phyloP scores from a whole-genome alignment of 2,113 vertebrate genomes.

The Chaetodon trifascialis region DNA sequence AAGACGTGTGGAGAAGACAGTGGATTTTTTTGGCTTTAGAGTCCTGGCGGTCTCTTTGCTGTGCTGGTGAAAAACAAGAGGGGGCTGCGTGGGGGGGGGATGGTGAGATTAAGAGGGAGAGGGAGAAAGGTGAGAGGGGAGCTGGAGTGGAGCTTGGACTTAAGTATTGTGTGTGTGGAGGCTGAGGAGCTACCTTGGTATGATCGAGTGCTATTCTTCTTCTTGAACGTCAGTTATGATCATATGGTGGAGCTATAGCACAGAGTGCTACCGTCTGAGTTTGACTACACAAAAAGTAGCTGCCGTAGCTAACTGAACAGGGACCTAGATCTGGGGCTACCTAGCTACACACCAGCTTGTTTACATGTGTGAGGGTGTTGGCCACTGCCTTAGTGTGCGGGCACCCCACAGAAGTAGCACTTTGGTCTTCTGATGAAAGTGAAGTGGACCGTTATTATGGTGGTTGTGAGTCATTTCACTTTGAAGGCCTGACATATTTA shows the following conservation, averaged over 20 bases:
- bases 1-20: constrained; percentile 7
- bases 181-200: background rate
- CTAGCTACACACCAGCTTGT: no score
- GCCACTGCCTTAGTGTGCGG: background rate
- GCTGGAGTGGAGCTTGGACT: background rate
- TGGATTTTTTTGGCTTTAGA: constrained; percentile 30
- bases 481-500: background rate
- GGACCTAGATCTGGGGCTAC: no score
- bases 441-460: no score
- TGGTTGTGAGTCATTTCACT: background rate
- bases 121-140: background rate
- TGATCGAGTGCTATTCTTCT: background rate
- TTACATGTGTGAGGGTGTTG: no score
- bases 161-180: background rate
- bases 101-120: constrained; percentile 16
- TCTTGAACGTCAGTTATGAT: background rate
- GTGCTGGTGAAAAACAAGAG: constrained; percentile 37
- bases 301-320: no score
- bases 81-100: background rate
- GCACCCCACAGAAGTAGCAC: background rate
- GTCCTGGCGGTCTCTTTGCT: constrained; percentile 25
- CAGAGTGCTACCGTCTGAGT: no score
- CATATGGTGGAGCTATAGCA: background rate
- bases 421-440: background rate
- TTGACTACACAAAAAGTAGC: no score